Evolutionary conservation across 1,140 invertebrate species (phyloP).

Genomic region (Cotesia glomerata): DNA sequence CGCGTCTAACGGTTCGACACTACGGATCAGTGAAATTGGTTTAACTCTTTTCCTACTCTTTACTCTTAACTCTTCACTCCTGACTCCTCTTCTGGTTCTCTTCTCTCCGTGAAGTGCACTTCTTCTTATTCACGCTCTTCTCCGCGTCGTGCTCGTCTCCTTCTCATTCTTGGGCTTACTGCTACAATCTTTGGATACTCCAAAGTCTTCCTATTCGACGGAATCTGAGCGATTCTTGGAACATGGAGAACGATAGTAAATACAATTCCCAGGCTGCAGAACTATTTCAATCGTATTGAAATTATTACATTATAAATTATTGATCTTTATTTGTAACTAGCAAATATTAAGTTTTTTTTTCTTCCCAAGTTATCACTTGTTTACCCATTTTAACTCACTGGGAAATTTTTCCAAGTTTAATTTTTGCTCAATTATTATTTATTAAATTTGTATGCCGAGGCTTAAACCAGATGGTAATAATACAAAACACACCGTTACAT

Average conservation of each 20-base stretch:
- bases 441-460: too few species aligned
- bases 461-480: too few species aligned
- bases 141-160: not conserved
- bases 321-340: not conserved
- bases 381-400: too few species aligned
- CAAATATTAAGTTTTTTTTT: not conserved
- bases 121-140: not conserved
- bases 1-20: constrained; percentile 18
- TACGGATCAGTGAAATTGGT: constrained; percentile 26
- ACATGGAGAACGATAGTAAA: constrained; percentile 1
- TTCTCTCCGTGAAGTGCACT: not conserved
- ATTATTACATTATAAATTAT: not conserved
- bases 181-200: constrained; percentile 1
- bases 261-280: not conserved
- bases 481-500: too few species aligned
- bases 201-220: constrained; percentile 1
- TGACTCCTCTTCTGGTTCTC: not conserved
- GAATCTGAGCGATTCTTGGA: not conserved
- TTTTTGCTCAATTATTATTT: too few species aligned
- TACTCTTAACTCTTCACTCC: not conserved
- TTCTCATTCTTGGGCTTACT: not conserved
- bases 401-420: too few species aligned
- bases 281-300: not conserved
- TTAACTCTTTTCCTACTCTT: not conserved
- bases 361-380: not conserved